phyloP scores from a whole-genome alignment of 2,797 vertebrate genomes.

The Dallia pectoralis region DNA sequence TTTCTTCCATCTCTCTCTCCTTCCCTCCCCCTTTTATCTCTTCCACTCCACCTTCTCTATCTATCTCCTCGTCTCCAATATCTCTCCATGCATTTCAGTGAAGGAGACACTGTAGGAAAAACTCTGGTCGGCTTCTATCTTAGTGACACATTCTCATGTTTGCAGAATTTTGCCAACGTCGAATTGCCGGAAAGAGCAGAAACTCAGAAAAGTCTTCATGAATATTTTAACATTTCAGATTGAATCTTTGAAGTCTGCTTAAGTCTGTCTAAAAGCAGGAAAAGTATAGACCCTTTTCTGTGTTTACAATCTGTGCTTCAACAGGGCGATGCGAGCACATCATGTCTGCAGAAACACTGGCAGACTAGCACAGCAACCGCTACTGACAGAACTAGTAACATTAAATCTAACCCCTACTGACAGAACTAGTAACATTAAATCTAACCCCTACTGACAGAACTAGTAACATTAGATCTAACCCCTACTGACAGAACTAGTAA shows the following conservation, averaged over 20 bases:
- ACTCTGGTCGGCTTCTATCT: constrained; percentile 26
- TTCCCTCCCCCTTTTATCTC: neutral
- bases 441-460: no score
- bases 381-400: no score
- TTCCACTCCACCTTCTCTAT: constrained; percentile 5
- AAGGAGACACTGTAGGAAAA: constrained; percentile 11
- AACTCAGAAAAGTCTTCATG: constrained; percentile 27
- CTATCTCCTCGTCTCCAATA: neutral
- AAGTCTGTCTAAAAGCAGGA: constrained; percentile 24
- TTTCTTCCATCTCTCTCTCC: no score
- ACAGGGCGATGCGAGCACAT: no score
- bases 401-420: no score
- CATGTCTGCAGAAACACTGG: no score
- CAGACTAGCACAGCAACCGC: no score
- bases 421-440: no score
- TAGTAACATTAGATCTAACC: no score
- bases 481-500: no score
- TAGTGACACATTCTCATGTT: constrained; percentile 29
- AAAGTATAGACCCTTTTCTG: no score
- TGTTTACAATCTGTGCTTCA: no score
- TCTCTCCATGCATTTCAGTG: constrained; percentile 14
- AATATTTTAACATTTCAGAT: constrained; percentile 30
- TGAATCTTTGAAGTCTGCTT: constrained; percentile 13
- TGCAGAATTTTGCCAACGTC: constrained; percentile 14
- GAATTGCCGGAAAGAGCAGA: neutral